Evolutionary conservation across 2,888 invertebrate genomes (phyloP).

Genomic region (Rhagonycha lutea): DNA sequence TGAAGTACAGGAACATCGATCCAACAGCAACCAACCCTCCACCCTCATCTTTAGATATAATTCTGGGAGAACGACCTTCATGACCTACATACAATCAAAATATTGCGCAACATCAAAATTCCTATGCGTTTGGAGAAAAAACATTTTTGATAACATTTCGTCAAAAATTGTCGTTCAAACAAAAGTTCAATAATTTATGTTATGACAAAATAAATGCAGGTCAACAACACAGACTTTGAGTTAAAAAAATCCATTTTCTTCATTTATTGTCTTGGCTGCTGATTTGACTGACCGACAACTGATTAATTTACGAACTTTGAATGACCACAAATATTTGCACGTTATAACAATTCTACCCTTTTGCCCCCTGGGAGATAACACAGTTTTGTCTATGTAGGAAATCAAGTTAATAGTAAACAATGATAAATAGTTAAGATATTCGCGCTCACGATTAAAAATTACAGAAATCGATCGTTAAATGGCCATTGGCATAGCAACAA

Average conservation of each 20-base stretch:
- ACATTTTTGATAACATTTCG: background rate
- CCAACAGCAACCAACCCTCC: background rate
- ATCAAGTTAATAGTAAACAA: background rate
- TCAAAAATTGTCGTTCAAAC: background rate
- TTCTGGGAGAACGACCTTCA: conserved; percentile 22
- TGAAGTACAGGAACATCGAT: conserved; percentile 6
- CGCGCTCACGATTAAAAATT: background rate
- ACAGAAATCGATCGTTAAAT: background rate
- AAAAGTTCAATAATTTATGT: background rate
- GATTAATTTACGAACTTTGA: background rate
- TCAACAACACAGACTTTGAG: background rate
- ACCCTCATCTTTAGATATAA: conserved; percentile 8
- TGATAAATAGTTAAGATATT: background rate
- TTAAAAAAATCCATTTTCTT: background rate
- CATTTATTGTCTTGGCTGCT: background rate
- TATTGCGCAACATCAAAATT: conserved; percentile 18
- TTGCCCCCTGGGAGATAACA: background rate
- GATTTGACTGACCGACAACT: background rate
- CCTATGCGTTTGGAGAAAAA: background rate
- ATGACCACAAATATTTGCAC: background rate
- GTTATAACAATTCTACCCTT: background rate
- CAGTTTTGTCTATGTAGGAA: background rate
- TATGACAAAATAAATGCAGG: background rate
- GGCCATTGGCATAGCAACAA: background rate
- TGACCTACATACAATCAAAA: conserved; percentile 20